phyloP scores from a whole-genome alignment of 2,113 vertebrate species.

The Daboia siamensis region DNA sequence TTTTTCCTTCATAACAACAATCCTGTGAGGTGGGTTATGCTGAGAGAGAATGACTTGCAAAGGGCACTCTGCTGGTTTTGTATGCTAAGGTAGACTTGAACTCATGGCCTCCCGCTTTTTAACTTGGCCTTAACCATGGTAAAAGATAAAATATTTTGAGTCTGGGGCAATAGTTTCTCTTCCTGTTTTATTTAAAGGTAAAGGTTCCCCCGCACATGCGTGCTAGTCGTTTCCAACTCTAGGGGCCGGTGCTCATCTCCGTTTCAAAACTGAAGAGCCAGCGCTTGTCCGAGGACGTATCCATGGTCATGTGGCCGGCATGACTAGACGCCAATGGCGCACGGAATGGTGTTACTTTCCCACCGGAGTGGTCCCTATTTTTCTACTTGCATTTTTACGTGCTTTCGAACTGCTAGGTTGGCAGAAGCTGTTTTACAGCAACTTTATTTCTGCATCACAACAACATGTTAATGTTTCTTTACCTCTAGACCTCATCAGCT shows the following conservation, averaged over 20 bases:
- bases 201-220: no score
- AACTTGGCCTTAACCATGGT: background rate
- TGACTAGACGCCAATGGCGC: no score
- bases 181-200: background rate
- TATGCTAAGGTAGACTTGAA: background rate
- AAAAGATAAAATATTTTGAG: background rate
- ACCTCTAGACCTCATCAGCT: conserved; percentile 9
- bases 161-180: background rate
- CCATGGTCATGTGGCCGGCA: no score
- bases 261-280: no score
- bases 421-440: background rate
- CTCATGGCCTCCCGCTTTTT: background rate
- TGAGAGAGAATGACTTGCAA: background rate
- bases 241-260: no score
- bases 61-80: background rate
- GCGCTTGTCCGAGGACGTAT: no score
- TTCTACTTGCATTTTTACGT: no score
- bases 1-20: background rate
- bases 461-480: background rate
- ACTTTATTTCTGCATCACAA: background rate
- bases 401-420: no score
- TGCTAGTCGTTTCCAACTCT: no score
- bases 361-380: no score
- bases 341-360: no score
- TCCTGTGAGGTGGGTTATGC: background rate